Evolutionary conservation across 2,113 vertebrate species (phyloP).

Genomic region (Cheirogaleus medius): DNA sequence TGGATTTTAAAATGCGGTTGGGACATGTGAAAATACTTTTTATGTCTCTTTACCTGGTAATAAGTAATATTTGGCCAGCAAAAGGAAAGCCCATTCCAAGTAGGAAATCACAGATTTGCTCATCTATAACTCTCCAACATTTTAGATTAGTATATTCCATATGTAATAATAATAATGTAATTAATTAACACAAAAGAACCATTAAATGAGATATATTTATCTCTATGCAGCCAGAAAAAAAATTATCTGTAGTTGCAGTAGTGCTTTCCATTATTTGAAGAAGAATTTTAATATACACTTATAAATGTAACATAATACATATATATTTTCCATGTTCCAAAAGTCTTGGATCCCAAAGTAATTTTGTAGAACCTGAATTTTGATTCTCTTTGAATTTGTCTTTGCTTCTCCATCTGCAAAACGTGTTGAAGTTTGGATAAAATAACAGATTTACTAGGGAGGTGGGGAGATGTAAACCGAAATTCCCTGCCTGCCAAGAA

Average conservation of each 20-base stretch:
- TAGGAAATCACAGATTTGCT: constrained; percentile 30
- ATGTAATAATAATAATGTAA: neutral
- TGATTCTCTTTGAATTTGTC: neutral
- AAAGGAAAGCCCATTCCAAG: neutral
- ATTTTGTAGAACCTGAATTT: neutral
- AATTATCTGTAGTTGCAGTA: neutral
- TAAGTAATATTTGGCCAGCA: neutral
- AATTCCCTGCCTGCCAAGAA: neutral
- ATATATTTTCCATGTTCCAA: neutral
- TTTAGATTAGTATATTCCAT: neutral
- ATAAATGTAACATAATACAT: neutral
- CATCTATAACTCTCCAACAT: neutral
- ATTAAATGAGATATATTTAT: neutral
- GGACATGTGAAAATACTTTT: neutral
- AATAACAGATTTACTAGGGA: neutral
- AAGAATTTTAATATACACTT: neutral
- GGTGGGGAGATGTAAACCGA: neutral
- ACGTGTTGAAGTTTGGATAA: neutral
- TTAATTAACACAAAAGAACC: neutral
- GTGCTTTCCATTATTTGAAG: constrained; percentile 19
- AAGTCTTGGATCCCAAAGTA: neutral
- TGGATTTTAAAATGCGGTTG: constrained; percentile 44
- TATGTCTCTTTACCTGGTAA: constrained; percentile 22
- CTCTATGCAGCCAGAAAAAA: neutral
- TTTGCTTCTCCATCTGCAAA: constrained; percentile 39